Evolutionary conservation across 1,140 invertebrate species (phyloP), one percentile per base, ranked within the genome.

Genomic region (Eciton burchellii): DNA sequence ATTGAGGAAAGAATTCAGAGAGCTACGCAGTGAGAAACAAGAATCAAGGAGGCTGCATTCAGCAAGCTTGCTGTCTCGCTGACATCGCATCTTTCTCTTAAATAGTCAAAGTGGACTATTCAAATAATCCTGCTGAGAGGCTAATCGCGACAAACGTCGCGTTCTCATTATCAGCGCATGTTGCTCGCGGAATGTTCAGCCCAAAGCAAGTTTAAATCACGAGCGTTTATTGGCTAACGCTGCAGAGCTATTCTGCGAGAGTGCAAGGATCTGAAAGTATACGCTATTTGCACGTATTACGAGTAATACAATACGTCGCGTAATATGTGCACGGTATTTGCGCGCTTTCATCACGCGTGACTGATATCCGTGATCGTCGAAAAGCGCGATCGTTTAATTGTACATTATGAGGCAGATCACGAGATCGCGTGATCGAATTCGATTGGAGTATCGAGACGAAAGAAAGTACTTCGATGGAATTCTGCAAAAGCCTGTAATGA

Each of bases 81-180:
- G 35, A 68, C 26, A 4, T 52, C 12, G n/a, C 52, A 29, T 63
- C n/a, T 26, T 66, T 16, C 66, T 16, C 62, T 68, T 43, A 43
- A 77, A 66, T 26, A 52, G 19, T 43, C 16, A 0, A 35, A 6
- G 6, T 35, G 21, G 43, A 66, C 47, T 77, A n/a, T n/a, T n/a
- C n/a, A n/a, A n/a, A n/a, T n/a, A n/a, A n/a, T 68, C 2, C n/a
- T 14, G 47, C 24, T 66, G 62, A 77, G 11, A 68, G 68, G 74
- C 68, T 77, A 68, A 66, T 77, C 54, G 24, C 11, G 56, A 49
- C 41, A 16, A 74, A 3, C 66, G 35, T 29, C 21, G 9, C 16
- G 29, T 43, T 77, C 62, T 77, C 49, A 21, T 68, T 77, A 77
- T 77, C 45, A 2, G 16, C 9, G 19, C 11, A 16, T 56, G 3